Evolutionary conservation across 1,140 invertebrate genomes (phyloP), one percentile per base, ranked within the genome.

Genomic region (Pseudomyrmex cubaensis): DNA sequence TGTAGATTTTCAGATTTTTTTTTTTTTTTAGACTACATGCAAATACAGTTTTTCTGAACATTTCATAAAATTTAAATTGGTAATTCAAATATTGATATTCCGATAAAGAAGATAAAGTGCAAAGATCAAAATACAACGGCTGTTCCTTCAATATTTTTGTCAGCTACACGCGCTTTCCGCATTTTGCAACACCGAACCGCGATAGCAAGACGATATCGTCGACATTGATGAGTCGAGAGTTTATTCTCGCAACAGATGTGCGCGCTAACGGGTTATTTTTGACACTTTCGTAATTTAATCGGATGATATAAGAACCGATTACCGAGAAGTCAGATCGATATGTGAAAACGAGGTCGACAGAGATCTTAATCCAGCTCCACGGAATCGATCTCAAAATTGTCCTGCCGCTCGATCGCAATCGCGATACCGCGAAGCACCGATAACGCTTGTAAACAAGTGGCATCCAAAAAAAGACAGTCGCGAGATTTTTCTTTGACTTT

Each of bases 381-480:
- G 54, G 3, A 63, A 2, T n/a, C 5, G n/a, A 61, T 82, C 35
- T 75, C 50, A 74, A 74, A 35, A 35, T 73, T 74, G 13, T 17
- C 8, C 8, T 44, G 44, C 59, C 15, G 12, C 8, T 8, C 57
- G 22, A 74, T 63, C 35, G 46, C 12, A 64, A 62, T 48, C 48
- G 12, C 17, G 35, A 54, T 82, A 82, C 59, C 8, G 15, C 3
- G 25, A 75, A 82, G 15, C 20, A 10, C 9, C 13, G 35, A 35
- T 59, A 15, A n/a, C 25, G 20, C 70, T 72, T 66, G 78, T 82
- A 75, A 82, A 63, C 57, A 82, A 75, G 25, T 56, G 22, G 48
- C 2, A 22, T 35, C 48, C 48, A 13, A 46, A 63, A 52, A 82
- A 1, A 1, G n/a, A 0, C 4, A 52, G 70, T 62, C 63, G n/a